Base-by-base conservation (phyloP, 1,140 invertebrate species). In the Zaprionus gabonicus region DNA sequence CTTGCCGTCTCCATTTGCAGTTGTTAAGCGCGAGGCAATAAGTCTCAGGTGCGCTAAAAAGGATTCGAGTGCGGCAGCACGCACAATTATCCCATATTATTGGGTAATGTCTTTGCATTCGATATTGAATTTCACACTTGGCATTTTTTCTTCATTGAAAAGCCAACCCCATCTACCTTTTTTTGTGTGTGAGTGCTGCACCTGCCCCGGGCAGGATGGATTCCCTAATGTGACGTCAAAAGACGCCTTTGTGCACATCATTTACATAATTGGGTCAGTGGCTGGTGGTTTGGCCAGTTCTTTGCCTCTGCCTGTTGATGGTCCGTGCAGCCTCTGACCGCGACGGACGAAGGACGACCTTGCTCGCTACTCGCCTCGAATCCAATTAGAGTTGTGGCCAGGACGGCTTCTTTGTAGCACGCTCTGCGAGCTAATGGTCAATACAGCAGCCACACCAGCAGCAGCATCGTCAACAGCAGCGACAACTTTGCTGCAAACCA, bases 251-350 rank as follows among this genome's bases (percentile, higher is more conserved):
- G 20, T 71, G 78, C 53, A 66, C 69, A 71, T 51, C 57, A 87
- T 87, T 86, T 83, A 70, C 84, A 87, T 87, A 88, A 87, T 88
- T 88, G 83, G 73, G 74, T 83, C 84, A 88, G 84, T 80, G 77
- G 84, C 78, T 83, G 65, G 77, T 31, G 76, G 66, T 76, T 80
- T 75, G 44, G 46, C 41, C 38, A 44, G 41, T 51, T 57, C 64
- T 67, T 55, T 38, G 28, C 1, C 23, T 23, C 20, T 56, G 64
- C 55, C 25, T 56, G 64, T 2, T 55, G 20, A 20, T 20, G 17
- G 51, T 23, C 25, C 27, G 27, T 25, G 53, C 53, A 27, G 53
- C 53, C n/a, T 27, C 53, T 56, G 25, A 27, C 53, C 53, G 17
- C 53, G 25, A 23, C 25, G 9, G 46, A 44, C n/a, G 41, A 5